Percentiles rank a stretch among this genome's conserved stretches.
These are phyloP conservation scores for Anser brachyrhynchus DNA, from an alignment of 2,113 vertebrate genomes.

Conservation along the genomic window DNA sequence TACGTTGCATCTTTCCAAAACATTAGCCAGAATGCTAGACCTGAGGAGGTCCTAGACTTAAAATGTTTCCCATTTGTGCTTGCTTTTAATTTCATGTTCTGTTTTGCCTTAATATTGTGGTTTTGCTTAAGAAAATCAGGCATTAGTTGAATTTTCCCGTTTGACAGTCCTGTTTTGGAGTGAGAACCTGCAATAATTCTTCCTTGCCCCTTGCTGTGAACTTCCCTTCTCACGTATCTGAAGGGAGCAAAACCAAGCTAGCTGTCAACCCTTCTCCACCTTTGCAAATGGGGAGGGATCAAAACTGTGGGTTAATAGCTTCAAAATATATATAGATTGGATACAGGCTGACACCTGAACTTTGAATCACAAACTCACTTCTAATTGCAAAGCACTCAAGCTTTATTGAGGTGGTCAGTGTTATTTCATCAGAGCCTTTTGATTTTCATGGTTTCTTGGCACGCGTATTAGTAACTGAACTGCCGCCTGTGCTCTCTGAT, in stretches of 20 bases:
- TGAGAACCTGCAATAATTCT: neutral
- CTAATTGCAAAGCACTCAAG: neutral
- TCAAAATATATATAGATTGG: neutral
- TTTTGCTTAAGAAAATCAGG: neutral
- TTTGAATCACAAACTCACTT: neutral
- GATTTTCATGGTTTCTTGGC: constrained; percentile 7
- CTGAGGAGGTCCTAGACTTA: neutral
- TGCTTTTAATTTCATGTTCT: neutral
- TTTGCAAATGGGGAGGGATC: neutral
- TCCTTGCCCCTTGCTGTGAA: neutral
- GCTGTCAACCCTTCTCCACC: neutral
- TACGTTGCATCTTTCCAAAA: neutral
- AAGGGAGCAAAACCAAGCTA: neutral
- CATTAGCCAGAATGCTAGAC: neutral
- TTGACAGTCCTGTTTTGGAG: neutral
- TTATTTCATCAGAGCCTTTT: neutral
- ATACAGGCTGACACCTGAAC: neutral
- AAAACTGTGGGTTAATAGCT: neutral
- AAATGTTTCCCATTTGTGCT: neutral
- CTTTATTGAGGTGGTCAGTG: neutral
- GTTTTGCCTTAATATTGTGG: neutral
- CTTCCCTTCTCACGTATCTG: neutral
- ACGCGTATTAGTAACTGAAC: neutral
- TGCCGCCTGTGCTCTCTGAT: neutral
- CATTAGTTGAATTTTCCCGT: neutral